Conservation (phyloP, 1,140 invertebrate species). For the Lamellibrachia luymesi region DNA sequence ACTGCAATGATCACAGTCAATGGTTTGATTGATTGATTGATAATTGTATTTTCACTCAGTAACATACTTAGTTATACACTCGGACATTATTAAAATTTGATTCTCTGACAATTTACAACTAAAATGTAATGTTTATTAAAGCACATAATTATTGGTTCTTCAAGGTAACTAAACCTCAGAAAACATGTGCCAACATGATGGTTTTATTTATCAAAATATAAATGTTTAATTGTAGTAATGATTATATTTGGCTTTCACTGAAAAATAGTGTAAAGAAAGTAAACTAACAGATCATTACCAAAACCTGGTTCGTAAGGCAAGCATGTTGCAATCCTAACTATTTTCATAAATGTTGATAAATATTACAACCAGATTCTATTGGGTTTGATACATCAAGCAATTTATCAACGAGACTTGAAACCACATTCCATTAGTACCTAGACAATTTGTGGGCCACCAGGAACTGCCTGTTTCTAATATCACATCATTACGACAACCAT, state of each 20-base stretch:
- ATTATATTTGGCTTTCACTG: no score
- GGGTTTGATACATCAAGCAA: neutral
- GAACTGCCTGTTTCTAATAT: neutral
- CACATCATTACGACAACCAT: neutral
- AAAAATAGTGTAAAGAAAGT: no score
- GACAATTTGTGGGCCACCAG: neutral
- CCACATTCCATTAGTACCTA: neutral
- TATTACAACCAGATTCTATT: neutral
- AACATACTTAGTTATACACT: no score
- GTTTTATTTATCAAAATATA: no score
- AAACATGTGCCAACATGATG: no score
- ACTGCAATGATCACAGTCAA: neutral
- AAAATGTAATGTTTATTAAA: neutral
- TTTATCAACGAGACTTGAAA: neutral
- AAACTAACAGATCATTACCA: no score
- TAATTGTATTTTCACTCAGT: no score
- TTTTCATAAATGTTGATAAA: neutral
- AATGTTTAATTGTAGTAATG: no score
- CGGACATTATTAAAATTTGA: neutral
- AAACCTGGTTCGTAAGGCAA: neutral
- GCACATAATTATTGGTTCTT: neutral
- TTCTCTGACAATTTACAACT: neutral
- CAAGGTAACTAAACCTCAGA: no score
- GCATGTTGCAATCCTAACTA: neutral
- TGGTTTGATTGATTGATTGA: no score